phyloP scores from a whole-genome alignment of 1,140 invertebrate genomes.

The Daktulosphaira vitifoliae region DNA sequence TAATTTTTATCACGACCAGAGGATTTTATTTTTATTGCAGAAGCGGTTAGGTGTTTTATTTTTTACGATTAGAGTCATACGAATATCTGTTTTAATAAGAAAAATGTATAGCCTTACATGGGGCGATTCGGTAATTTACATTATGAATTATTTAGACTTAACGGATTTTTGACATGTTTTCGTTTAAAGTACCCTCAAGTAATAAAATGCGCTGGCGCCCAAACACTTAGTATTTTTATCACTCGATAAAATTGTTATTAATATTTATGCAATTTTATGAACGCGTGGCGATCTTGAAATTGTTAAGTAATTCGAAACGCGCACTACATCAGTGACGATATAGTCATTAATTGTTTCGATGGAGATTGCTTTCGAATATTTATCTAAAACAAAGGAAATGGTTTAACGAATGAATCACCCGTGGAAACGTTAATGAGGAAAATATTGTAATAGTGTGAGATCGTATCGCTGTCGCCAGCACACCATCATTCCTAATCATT shows the following conservation, averaged over 20 bases:
- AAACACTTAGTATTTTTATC: slow-evolving; percentile 1
- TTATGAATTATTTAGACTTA: not conserved
- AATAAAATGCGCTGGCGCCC: slow-evolving; percentile 14
- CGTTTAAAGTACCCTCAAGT: not conserved
- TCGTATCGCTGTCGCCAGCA: not conserved
- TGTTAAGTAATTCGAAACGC: too few relatives aligned
- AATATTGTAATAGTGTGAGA: slow-evolving; percentile 1
- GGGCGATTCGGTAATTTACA: slow-evolving; percentile 15
- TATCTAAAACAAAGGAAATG: too few relatives aligned
- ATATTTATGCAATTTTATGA: too few relatives aligned
- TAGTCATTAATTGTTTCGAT: too few relatives aligned
- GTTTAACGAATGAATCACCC: too few relatives aligned
- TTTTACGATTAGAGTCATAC: slow-evolving; percentile 31
- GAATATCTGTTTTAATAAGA: not conserved
- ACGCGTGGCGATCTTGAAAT: too few relatives aligned
- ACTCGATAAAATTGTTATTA: too few relatives aligned
- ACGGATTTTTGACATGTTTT: slow-evolving; percentile 20
- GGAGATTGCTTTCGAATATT: too few relatives aligned
- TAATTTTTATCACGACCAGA: slow-evolving; percentile 7
- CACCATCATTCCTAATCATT: not conserved
- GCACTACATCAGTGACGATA: too few relatives aligned
- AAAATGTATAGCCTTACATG: slow-evolving; percentile 3
- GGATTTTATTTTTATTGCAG: slow-evolving; percentile 26
- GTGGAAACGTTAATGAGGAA: slow-evolving; percentile 20
- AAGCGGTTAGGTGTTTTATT: slow-evolving; percentile 24